These are phyloP conservation scores for Drosophila paracracens DNA, from an alignment of 2,888 invertebrate species.

Conservation along the genomic window DNA sequence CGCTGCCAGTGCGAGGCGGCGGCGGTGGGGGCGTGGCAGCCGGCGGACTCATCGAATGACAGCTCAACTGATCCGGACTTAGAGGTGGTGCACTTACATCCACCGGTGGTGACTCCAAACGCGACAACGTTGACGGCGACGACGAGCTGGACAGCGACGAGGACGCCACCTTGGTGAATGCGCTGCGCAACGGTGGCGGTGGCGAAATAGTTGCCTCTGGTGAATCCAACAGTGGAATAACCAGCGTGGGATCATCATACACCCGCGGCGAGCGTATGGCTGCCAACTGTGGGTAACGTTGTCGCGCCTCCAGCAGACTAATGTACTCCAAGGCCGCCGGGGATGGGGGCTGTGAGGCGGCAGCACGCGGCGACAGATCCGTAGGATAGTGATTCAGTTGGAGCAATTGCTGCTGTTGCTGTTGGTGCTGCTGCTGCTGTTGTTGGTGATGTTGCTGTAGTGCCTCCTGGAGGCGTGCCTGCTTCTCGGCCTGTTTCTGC, in stretches of 20 bases:
- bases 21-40: slow-evolving; percentile 88
- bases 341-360: slow-evolving; percentile 72
- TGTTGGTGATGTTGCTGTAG: slow-evolving; percentile 79
- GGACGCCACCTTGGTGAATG: slow-evolving; percentile 91
- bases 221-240: slow-evolving; percentile 82
- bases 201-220: slow-evolving; percentile 59
- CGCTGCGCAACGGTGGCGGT: slow-evolving; percentile 87
- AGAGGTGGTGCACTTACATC: slow-evolving; percentile 89
- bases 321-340: slow-evolving; percentile 76
- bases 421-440: slow-evolving; percentile 57
- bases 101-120: slow-evolving; percentile 85
- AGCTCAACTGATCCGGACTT: slow-evolving; percentile 91
- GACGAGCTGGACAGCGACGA: slow-evolving; percentile 67
- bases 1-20: slow-evolving; percentile 84
- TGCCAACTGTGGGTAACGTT: slow-evolving; percentile 81
- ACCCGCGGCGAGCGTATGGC: slow-evolving; percentile 82
- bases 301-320: slow-evolving; percentile 77
- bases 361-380: slow-evolving; percentile 84
- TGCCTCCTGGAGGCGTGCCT: slow-evolving; percentile 86
- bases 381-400: slow-evolving; percentile 75
- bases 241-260: slow-evolving; percentile 84
- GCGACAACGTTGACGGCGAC: slow-evolving; percentile 70
- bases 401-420: slow-evolving; percentile 40
- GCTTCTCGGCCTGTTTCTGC: slow-evolving; percentile 84
- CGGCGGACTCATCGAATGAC: slow-evolving; percentile 92